phyloP scores from a whole-genome alignment of 2,113 vertebrate genomes.

The Drymodes brunneopygia region DNA sequence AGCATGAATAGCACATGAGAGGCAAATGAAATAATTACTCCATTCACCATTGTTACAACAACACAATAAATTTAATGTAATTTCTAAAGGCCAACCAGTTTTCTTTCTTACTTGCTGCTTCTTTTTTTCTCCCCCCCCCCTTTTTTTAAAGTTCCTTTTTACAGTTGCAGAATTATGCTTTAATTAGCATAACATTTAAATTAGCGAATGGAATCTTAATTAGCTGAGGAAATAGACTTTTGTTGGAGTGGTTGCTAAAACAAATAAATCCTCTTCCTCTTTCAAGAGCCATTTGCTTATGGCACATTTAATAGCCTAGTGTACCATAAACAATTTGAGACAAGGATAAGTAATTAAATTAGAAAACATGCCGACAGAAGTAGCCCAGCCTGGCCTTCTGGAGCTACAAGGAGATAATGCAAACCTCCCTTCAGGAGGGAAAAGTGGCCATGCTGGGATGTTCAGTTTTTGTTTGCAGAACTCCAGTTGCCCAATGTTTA shows the following conservation, averaged over 20 bases:
- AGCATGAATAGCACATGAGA: constrained; percentile 35
- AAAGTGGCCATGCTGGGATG: neutral
- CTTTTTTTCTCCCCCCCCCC: neutral
- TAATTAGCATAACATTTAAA: constrained; percentile 86
- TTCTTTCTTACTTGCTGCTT: constrained; percentile 49
- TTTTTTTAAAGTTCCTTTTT: constrained; percentile 59
- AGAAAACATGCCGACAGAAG: constrained; percentile 68
- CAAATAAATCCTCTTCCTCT: constrained; percentile 82
- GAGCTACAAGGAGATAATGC: neutral
- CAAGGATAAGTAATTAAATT: constrained; percentile 81
- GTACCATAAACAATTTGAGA: constrained; percentile 79
- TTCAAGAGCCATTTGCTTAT: constrained; percentile 78
- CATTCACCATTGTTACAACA: constrained; percentile 59
- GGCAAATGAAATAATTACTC: constrained; percentile 72
- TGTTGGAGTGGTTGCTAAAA: constrained; percentile 79
- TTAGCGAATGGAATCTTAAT: constrained; percentile 81
- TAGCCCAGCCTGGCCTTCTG: constrained; percentile 38
- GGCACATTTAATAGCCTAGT: constrained; percentile 77
- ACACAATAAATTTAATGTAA: constrained; percentile 69
- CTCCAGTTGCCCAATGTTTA: neutral
- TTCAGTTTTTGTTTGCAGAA: neutral
- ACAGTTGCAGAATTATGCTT: constrained; percentile 77
- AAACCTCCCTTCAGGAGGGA: neutral
- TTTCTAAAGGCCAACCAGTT: constrained; percentile 72
- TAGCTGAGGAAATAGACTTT: constrained; percentile 82